A percentile compares a stretch with the other conserved stretches of the same genome.
Evolutionary conservation across 2,888 invertebrate species (phyloP).

Genomic region (Coenonympha glycerion): DNA sequence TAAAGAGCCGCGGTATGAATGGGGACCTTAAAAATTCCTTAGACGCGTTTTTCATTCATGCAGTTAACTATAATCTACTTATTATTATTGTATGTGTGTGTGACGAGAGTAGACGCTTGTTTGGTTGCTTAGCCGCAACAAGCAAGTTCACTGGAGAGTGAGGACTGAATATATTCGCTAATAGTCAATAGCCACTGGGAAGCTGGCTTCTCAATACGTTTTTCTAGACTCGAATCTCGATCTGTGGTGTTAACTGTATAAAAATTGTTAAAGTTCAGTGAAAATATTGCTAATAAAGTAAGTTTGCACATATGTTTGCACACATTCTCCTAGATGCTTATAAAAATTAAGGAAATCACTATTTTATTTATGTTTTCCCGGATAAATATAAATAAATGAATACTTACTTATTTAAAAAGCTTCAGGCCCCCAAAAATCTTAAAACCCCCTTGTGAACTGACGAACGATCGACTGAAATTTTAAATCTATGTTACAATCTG

Average conservation of each 20-base stretch:
- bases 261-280: not conserved
- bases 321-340: not conserved
- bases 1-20: not conserved
- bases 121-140: conserved; percentile 28
- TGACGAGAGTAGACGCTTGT: conserved; percentile 31
- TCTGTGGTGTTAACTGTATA: not conserved
- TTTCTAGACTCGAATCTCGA: conserved; percentile 10
- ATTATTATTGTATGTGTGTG: not conserved
- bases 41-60: conserved; percentile 1
- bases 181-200: conserved; percentile 42
- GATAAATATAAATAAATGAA: too few species aligned
- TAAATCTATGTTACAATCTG: too few species aligned
- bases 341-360: not conserved
- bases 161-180: conserved; percentile 23
- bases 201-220: conserved; percentile 41
- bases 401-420: too few species aligned
- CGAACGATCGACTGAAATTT: too few species aligned
- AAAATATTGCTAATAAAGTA: not conserved
- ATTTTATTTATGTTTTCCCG: not conserved
- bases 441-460: too few species aligned
- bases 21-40: not conserved
- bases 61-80: not conserved
- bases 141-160: too few species aligned
- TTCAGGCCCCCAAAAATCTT: too few species aligned
- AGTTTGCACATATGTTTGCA: not conserved